A percentile compares a stretch with the other conserved stretches of the same genome.
These are phyloP conservation scores for Stegostoma tigrinum DNA, from an alignment of 2,113 vertebrate genomes.

Conservation along the genomic window DNA sequence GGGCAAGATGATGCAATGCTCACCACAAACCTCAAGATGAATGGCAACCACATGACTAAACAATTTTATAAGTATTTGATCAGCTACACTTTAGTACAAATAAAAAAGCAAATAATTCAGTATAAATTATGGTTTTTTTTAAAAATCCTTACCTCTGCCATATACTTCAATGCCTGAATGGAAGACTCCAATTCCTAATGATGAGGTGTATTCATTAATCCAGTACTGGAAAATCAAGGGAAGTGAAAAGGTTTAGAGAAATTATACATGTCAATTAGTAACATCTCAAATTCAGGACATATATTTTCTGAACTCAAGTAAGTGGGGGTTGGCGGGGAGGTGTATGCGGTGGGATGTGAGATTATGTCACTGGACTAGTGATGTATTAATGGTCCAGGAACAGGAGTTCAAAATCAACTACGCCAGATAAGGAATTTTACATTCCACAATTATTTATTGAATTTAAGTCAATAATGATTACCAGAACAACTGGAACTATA, in stretches of 20 bases:
- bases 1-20: neutral
- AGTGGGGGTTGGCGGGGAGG: no score
- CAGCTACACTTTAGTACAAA: neutral
- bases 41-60: neutral
- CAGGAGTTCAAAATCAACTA: no score
- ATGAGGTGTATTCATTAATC: constrained; percentile 98
- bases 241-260: neutral
- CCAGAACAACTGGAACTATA: no score
- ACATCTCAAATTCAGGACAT: neutral
- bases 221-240: constrained; percentile 70
- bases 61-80: constrained; percentile 36
- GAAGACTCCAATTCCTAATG: constrained; percentile 95
- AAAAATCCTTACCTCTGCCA: constrained; percentile 76
- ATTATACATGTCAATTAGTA: neutral
- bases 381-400: no score
- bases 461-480: no score
- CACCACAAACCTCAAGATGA: neutral
- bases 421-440: no score
- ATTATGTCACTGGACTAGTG: no score
- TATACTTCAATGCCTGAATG: constrained; percentile 98
- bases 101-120: neutral
- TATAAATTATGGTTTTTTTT: neutral
- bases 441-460: no score
- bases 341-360: no score
- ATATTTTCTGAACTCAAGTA: neutral